phyloP scores from a whole-genome alignment of 53 echinoderm and acorn worm species.

The Paelopatides confundens region DNA sequence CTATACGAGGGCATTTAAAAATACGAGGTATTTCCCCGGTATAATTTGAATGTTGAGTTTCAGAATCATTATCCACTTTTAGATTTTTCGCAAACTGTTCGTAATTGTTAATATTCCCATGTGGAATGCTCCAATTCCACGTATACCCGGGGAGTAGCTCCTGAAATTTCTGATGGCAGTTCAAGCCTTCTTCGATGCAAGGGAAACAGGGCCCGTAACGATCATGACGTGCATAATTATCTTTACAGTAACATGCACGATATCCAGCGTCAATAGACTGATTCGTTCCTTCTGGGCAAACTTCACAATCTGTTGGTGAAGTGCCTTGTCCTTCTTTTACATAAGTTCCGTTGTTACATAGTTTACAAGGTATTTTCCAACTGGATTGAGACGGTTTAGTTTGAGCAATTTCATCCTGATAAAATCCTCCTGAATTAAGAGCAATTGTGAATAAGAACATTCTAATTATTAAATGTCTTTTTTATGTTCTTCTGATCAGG shows the following conservation, averaged over 20 bases:
- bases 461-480: no score
- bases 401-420: conserved; percentile 7
- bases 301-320: neutral
- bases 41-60: neutral
- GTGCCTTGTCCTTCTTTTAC: neutral
- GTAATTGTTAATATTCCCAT: neutral
- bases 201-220: neutral
- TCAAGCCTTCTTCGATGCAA: neutral
- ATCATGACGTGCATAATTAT: neutral
- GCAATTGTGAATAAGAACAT: no score
- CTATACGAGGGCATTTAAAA: neutral
- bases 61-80: neutral
- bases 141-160: neutral
- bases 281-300: conserved; percentile 31
- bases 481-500: no score
- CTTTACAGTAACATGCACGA: conserved; percentile 29
- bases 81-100: conserved; percentile 1
- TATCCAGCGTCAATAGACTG: neutral
- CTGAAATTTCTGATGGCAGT: neutral
- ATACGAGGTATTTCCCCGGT: neutral
- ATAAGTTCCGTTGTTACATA: conserved; percentile 11
- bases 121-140: conserved; percentile 15
- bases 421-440: conserved; percentile 35
- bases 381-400: neutral
- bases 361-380: neutral